Evolutionary conservation across 2,888 invertebrate species (phyloP).

Genomic region (Pheosia tremula): DNA sequence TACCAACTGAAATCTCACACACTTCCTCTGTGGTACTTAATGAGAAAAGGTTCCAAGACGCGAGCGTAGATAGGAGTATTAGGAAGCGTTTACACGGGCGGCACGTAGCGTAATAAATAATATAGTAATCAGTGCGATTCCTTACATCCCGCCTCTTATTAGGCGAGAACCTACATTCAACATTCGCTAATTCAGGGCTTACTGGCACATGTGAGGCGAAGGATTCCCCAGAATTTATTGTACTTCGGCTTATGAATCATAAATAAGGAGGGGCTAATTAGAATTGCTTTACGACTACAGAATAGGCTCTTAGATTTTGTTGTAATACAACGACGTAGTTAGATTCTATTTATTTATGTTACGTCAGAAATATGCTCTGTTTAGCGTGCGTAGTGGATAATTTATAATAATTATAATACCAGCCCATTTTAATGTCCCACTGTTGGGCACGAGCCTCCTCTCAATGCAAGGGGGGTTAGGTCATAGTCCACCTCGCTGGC

Average conservation of each 20-base stretch:
- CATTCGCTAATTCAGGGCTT: constrained; percentile 82
- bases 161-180: constrained; percentile 82
- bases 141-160: constrained; percentile 83
- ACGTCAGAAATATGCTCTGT: constrained; percentile 14
- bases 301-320: constrained; percentile 54
- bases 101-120: constrained; percentile 84
- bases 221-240: constrained; percentile 82
- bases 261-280: constrained; percentile 82
- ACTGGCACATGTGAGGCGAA: constrained; percentile 82
- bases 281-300: constrained; percentile 64
- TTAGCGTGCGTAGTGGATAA: constrained; percentile 2
- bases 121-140: constrained; percentile 84
- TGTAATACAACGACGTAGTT: constrained; percentile 19
- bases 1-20: constrained; percentile 6
- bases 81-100: constrained; percentile 82
- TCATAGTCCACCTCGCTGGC: too few species aligned
- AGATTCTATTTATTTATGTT: constrained; percentile 28
- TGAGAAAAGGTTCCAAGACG: constrained; percentile 68
- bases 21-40: constrained; percentile 9
- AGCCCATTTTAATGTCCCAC: too few species aligned
- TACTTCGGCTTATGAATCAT: constrained; percentile 83
- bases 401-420: too few species aligned
- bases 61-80: constrained; percentile 70
- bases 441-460: too few species aligned
- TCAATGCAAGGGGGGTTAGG: too few species aligned